phyloP scores from a whole-genome alignment of 1,140 invertebrate species.

The Adelges cooleyi region DNA sequence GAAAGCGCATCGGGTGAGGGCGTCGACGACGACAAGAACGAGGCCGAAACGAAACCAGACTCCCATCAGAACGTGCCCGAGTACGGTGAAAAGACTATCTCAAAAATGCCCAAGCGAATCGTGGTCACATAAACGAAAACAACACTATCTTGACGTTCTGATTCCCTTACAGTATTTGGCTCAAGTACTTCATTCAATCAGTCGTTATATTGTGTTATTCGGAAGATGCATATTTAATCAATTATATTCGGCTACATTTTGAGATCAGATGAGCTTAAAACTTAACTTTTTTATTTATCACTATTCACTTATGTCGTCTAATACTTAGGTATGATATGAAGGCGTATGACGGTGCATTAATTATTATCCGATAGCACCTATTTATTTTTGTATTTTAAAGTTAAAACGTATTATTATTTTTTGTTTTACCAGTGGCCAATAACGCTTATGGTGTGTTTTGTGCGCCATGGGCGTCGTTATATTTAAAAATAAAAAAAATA shows the following conservation, averaged over 20 bases:
- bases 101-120: not conserved
- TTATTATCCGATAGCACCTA: too few relatives aligned
- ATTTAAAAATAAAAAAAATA: too few relatives aligned
- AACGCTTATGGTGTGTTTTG: too few relatives aligned
- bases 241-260: not conserved
- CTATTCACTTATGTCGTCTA: too few relatives aligned
- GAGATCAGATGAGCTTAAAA: too few relatives aligned
- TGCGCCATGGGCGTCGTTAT: too few relatives aligned
- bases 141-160: not conserved
- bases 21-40: not conserved
- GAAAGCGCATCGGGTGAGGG: not conserved
- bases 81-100: not conserved
- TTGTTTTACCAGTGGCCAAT: too few relatives aligned
- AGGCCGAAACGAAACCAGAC: not conserved
- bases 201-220: not conserved
- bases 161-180: not conserved
- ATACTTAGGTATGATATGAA: too few relatives aligned
- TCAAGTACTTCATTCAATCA: not conserved
- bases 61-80: not conserved
- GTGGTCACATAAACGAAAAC: not conserved
- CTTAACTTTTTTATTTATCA: too few relatives aligned
- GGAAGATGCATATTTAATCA: not conserved
- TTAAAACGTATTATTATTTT: too few relatives aligned
- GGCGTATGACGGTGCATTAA: too few relatives aligned
- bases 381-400: too few relatives aligned